Conservation (phyloP, 2,797 vertebrate species). For the Chelon auratus region DNA sequence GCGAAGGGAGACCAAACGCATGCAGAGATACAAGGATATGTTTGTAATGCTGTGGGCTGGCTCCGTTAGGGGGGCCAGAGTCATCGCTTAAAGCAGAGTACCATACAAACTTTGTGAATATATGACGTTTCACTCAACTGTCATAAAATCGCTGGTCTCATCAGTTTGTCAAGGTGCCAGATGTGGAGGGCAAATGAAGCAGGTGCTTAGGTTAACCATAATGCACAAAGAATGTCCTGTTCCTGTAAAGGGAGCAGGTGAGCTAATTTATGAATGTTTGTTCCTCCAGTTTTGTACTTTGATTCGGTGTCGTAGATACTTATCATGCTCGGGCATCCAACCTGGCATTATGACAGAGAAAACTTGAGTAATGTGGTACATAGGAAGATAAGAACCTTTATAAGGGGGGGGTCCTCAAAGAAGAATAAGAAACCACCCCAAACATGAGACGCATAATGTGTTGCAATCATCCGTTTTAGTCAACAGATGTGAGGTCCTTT, state of each 20-base stretch:
- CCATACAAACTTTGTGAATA: conserved; percentile 4
- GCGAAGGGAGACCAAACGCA: conserved; percentile 41
- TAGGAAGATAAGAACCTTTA: conserved; percentile 23
- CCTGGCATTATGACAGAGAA: conserved; percentile 23
- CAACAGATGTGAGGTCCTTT: conserved; percentile 44
- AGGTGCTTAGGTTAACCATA: conserved; percentile 46
- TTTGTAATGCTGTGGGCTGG: conserved; percentile 28
- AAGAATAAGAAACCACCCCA: conserved; percentile 44
- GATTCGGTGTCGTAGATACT: conserved; percentile 14
- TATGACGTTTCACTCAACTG: conserved; percentile 6
- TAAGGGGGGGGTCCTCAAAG: conserved; percentile 26
- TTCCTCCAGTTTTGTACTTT: conserved; percentile 30
- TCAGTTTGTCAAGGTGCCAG: conserved; percentile 27
- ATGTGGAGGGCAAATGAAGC: conserved; percentile 46
- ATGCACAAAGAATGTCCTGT: conserved; percentile 65
- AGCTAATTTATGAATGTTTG: conserved; percentile 13
- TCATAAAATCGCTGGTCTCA: conserved; percentile 3
- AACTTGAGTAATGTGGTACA: conserved; percentile 19
- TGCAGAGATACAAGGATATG: conserved; percentile 37
- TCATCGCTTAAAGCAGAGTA: conserved; percentile 18
- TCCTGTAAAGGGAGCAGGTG: conserved; percentile 41
- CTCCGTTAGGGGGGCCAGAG: conserved; percentile 26
- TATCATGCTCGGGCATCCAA: conserved; percentile 46
- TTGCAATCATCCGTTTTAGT: conserved; percentile 36
- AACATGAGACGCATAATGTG: conserved; percentile 44